Base-by-base conservation (phyloP, 1,140 invertebrate genomes). In the Drosophila subpulchrella region DNA sequence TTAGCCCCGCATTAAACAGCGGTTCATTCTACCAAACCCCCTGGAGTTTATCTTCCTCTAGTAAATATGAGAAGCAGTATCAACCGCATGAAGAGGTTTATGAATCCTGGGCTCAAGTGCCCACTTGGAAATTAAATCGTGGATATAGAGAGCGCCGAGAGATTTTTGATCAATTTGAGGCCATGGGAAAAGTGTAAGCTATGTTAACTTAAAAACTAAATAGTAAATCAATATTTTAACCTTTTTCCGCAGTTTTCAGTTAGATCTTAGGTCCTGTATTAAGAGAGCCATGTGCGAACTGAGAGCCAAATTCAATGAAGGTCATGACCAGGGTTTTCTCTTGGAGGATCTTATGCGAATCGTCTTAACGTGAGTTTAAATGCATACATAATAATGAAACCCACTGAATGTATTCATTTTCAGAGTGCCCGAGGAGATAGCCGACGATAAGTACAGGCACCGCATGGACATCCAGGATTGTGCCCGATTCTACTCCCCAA, bases 201-300 rank as follows among this genome's bases (percentile, higher is more conserved):
- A 50, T 12, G 6, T 27, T 6, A 12, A 17, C 1, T 3, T 24
- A 17, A 2, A 0, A 10, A 13, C 12, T 24, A 8, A 0, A 34
- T 20, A 5, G 10, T 20, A 27, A 5, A 1, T 13, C 27, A 20
- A 38, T 36, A 2, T 1, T 6, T 7, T 4, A 27, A 59, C 27
- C 24, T 8, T 56, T 12, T 0, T 4, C 4, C 10, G 11, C 15
- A 86, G 83, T 3, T 88, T 88, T 38, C 67, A 68, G 13, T 6
- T 88, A 20, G 84, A 88, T 17, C 44, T 88, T 0, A 51, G 39
- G 17, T 63, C 83, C 12, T 86, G 83, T n/a, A 83, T 86, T 3
- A 88, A 88, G 15, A 73, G 83, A 2, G 83, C 75, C 0, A 86
- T 86, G 83, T 86, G 83, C 15, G 83, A 86, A 32, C 44, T 88